These are phyloP conservation scores for Aphidoletes aphidimyza DNA, from an alignment of 2,888 invertebrate genomes.

Conservation along the genomic window DNA sequence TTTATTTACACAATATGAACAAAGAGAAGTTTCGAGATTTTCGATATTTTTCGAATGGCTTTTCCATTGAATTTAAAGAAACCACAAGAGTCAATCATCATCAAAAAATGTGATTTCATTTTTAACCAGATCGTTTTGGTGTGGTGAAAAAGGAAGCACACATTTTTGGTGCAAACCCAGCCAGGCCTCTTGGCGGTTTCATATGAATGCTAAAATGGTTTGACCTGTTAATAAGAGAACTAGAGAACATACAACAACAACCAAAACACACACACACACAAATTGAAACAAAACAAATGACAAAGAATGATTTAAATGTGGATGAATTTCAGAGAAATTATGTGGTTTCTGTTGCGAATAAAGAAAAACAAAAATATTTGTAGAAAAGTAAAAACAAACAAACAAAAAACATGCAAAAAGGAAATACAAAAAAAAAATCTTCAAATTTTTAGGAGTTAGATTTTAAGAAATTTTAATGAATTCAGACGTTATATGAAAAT, in stretches of 20 bases:
- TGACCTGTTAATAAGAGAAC: too few species aligned
- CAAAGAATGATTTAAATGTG: background rate
- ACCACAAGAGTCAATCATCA: too few species aligned
- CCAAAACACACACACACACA: background rate
- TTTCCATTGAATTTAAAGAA: too few species aligned
- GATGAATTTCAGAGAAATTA: background rate
- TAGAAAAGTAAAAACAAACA: background rate
- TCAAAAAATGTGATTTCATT: too few species aligned
- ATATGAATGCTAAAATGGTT: too few species aligned
- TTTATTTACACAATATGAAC: too few species aligned
- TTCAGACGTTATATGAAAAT: background rate
- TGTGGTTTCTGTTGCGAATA: background rate
- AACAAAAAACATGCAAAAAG: background rate
- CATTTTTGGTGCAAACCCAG: too few species aligned
- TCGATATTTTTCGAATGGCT: too few species aligned
- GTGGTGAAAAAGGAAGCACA: too few species aligned
- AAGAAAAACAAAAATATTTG: background rate
- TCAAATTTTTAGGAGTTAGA: conserved; percentile 10
- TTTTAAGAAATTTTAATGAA: conserved; percentile 11
- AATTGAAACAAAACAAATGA: background rate
- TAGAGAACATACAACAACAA: background rate
- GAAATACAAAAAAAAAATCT: background rate
- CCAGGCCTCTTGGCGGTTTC: too few species aligned
- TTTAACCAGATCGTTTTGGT: too few species aligned
- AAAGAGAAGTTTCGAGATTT: too few species aligned